phyloP scores from a whole-genome alignment of 2,113 vertebrate genomes.

The Colaptes auratus region DNA sequence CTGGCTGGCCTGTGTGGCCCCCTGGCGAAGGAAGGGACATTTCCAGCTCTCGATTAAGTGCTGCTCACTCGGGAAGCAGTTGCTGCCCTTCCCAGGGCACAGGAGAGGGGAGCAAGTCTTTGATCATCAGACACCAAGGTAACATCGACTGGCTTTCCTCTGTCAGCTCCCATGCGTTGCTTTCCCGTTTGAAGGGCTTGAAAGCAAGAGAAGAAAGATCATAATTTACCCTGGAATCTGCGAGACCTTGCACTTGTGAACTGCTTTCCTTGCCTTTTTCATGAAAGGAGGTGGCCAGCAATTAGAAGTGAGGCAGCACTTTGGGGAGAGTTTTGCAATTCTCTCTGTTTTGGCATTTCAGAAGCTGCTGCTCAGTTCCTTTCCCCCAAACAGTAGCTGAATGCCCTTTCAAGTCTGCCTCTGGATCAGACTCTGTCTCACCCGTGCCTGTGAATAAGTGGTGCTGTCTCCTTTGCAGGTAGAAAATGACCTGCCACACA shows the following conservation, averaged over 20 bases:
- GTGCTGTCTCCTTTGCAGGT: not conserved
- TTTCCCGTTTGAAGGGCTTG: not conserved
- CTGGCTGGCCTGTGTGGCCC: not conserved
- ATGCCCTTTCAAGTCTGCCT: constrained; percentile 14
- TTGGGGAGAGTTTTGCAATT: not conserved
- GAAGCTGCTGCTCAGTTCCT: not conserved
- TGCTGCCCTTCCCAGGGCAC: not conserved
- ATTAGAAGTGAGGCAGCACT: not conserved
- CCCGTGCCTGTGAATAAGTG: not conserved
- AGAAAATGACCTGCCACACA: not conserved
- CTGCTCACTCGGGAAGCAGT: not conserved
- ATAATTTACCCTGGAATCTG: not conserved
- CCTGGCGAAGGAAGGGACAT: not conserved
- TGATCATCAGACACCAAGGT: not conserved
- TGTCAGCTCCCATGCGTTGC: not conserved
- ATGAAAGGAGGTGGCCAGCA: not conserved
- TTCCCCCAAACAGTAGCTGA: not conserved
- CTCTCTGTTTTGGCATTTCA: not conserved
- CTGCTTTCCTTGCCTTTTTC: not conserved
- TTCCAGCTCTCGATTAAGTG: not conserved
- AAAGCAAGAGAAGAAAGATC: not conserved
- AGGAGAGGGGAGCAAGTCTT: not conserved
- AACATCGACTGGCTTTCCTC: not conserved
- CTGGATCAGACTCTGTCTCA: not conserved
- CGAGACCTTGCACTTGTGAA: not conserved